Percentiles rank a stretch among this genome's conserved stretches.
These are phyloP conservation scores for Larimichthys polyactis DNA, from an alignment of 2,113 vertebrate species.

Conservation along the genomic window DNA sequence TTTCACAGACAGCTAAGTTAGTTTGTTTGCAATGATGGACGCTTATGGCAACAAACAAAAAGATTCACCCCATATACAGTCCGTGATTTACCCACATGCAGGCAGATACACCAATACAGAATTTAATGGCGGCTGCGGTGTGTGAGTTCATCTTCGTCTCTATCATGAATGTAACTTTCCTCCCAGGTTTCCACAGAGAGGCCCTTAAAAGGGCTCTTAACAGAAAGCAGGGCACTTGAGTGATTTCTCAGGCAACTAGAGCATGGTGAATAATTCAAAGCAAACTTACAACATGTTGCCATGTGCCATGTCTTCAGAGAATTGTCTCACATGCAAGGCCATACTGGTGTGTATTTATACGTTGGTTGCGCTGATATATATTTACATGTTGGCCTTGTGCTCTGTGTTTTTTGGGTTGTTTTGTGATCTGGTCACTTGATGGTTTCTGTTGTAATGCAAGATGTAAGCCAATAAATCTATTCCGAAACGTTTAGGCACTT, in stretches of 20 bases:
- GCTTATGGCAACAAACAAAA: conserved; percentile 41
- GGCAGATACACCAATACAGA: conserved; percentile 31
- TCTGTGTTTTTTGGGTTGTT: conserved; percentile 21
- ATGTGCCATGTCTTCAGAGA: conserved; percentile 47
- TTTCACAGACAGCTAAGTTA: conserved; percentile 50
- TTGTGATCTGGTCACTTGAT: conserved; percentile 22
- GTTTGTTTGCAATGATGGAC: conserved; percentile 48
- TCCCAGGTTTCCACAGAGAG: conserved; percentile 54
- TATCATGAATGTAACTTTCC: conserved; percentile 33
- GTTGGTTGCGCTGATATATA: conserved; percentile 3
- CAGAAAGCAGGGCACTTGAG: conserved; percentile 59
- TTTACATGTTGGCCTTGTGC: conserved; percentile 30
- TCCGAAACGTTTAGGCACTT: not conserved
- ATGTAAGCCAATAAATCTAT: not conserved
- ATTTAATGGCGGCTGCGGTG: conserved; percentile 26
- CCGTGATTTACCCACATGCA: conserved; percentile 31
- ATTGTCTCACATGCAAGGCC: conserved; percentile 46
- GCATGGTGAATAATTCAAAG: conserved; percentile 75
- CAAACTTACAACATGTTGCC: conserved; percentile 57
- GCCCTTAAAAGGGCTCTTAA: conserved; percentile 66
- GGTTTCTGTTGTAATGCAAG: conserved; percentile 3
- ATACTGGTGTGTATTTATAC: conserved; percentile 48
- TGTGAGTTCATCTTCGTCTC: conserved; percentile 18
- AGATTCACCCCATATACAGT: conserved; percentile 27
- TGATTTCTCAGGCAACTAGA: conserved; percentile 57